Conservation (phyloP, 2,888 invertebrate species). For the Pasiphila rectangulata region DNA sequence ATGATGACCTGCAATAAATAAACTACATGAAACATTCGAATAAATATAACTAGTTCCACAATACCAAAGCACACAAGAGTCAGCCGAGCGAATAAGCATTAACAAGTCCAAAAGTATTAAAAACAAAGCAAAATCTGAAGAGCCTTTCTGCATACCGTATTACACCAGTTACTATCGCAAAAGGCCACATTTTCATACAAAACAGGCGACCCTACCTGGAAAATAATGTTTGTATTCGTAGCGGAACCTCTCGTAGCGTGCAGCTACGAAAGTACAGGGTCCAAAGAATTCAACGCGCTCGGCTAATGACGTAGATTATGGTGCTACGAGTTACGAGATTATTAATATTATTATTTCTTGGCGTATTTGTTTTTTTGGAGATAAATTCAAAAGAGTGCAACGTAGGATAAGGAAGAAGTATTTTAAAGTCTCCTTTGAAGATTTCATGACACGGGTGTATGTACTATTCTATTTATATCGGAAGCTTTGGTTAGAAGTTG, state of each 20-base stretch:
- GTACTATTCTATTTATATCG: too few relatives aligned
- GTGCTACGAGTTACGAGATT: slow-evolving; percentile 14
- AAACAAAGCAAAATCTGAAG: slow-evolving; percentile 18
- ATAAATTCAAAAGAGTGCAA: too few relatives aligned
- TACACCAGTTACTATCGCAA: slow-evolving; percentile 20
- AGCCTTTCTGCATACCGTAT: slow-evolving; percentile 18
- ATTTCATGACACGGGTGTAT: too few relatives aligned
- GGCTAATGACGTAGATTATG: slow-evolving; percentile 10
- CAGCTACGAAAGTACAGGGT: slow-evolving; percentile 3
- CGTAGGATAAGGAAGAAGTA: too few relatives aligned
- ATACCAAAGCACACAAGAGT: slow-evolving; percentile 1
- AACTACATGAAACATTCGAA: too few relatives aligned
- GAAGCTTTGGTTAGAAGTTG: too few relatives aligned
- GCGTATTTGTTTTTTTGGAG: too few relatives aligned
- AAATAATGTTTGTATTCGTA: too few relatives aligned
- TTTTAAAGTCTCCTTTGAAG: too few relatives aligned
- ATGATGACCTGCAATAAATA: too few relatives aligned
- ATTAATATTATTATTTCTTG: too few relatives aligned
- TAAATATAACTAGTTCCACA: neutral
- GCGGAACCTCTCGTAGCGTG: neutral
- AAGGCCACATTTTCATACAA: slow-evolving; percentile 2
- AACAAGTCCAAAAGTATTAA: slow-evolving; percentile 17
- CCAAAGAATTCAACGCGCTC: slow-evolving; percentile 11
- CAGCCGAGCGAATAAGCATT: slow-evolving; percentile 10
- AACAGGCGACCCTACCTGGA: neutral